These are phyloP conservation scores for Neosalanx taihuensis DNA, from an alignment of 2,797 vertebrate genomes.

Conservation along the genomic window DNA sequence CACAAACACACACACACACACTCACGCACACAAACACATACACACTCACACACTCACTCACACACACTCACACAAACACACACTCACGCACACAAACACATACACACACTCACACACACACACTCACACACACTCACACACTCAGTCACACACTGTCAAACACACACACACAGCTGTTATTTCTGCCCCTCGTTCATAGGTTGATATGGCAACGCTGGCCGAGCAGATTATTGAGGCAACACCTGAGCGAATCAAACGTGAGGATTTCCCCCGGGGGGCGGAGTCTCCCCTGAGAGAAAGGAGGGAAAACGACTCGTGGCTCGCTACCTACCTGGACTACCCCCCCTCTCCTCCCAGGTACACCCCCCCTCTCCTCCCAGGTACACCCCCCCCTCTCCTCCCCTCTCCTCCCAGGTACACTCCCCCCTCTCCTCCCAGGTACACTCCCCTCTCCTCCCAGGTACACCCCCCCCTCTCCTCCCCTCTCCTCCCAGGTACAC, in stretches of 20 bases:
- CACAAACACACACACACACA: background rate
- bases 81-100: background rate
- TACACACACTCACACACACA: background rate
- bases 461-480: no score
- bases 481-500: no score
- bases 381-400: background rate
- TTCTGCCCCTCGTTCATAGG: slow-evolving; percentile 58
- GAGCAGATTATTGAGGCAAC: slow-evolving; percentile 90
- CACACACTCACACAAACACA: background rate
- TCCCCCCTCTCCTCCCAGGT: background rate
- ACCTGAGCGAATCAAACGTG: slow-evolving; percentile 85
- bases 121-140: background rate
- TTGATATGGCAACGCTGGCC: slow-evolving; percentile 86
- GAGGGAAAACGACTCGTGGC: slow-evolving; percentile 80
- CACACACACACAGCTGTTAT: background rate
- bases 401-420: background rate
- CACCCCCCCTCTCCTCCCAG: slow-evolving; percentile 36
- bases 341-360: slow-evolving; percentile 78
- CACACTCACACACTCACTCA: background rate
- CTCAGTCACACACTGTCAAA: background rate
- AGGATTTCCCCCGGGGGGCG: slow-evolving; percentile 74
- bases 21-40: background rate
- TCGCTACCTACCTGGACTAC: slow-evolving; percentile 85
- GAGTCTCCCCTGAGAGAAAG: slow-evolving; percentile 78
- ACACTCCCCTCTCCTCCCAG: no score